Conservation (phyloP, 2,888 invertebrate species). For the Ryuthela nishihirai region DNA sequence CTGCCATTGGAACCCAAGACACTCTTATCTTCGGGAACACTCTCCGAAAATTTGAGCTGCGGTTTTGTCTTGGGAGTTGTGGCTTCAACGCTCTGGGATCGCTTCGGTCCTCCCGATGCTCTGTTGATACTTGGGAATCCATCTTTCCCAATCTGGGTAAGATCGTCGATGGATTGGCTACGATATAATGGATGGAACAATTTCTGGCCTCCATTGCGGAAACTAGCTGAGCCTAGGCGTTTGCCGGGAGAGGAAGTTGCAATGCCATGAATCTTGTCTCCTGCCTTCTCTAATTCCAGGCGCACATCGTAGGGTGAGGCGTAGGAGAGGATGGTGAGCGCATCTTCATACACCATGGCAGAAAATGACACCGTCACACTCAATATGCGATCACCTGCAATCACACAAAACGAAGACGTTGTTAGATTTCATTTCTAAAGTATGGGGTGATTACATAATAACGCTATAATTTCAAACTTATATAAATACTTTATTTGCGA, state of each 20-base stretch:
- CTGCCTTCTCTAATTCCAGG: conserved; percentile 64
- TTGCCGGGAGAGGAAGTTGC: conserved; percentile 13
- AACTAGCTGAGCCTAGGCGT: conserved; percentile 17
- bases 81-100: conserved; percentile 39
- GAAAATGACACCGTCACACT: conserved; percentile 81
- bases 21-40: conserved; percentile 1
- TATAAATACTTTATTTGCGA: too few relatives aligned
- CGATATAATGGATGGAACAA: conserved; percentile 72
- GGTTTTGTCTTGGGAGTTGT: conserved; percentile 40
- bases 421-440: background rate
- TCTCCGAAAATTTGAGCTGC: background rate
- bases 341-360: conserved; percentile 86
- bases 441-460: background rate
- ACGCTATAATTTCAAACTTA: too few relatives aligned
- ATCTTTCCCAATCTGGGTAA: conserved; percentile 58
- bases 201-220: conserved; percentile 49
- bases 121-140: conserved; percentile 5
- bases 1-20: conserved; percentile 14
- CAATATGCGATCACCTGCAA: conserved; percentile 78
- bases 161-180: conserved; percentile 73
- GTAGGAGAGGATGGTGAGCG: conserved; percentile 80
- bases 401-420: background rate
- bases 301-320: conserved; percentile 87
- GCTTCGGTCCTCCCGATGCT: conserved; percentile 15
- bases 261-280: background rate